A percentile compares a stretch with the other conserved stretches of the same genome.
Conservation (phyloP, 2,888 invertebrate genomes). For the Conchocele bisecta region DNA sequence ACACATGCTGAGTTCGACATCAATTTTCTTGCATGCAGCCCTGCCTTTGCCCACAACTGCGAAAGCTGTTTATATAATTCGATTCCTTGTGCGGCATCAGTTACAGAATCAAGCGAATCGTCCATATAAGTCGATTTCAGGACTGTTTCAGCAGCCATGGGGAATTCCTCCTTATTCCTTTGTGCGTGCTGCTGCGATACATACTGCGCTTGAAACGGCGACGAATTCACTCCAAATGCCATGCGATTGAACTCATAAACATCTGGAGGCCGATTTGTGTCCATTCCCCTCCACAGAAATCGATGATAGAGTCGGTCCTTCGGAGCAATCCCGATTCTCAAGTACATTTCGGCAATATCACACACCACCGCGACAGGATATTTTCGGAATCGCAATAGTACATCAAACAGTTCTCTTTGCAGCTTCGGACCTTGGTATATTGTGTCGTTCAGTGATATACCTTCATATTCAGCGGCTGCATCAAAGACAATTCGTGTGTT, state of each 20-base stretch:
- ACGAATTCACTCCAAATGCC: constrained; percentile 51
- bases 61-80: constrained; percentile 4
- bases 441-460: constrained; percentile 39
- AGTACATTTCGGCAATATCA: constrained; percentile 42
- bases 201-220: constrained; percentile 42
- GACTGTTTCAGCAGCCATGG: constrained; percentile 38
- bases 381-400: constrained; percentile 42
- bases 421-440: constrained; percentile 51
- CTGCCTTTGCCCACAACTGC: constrained; percentile 9
- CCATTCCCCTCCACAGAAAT: constrained; percentile 20
- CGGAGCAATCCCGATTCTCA: constrained; percentile 3
- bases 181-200: constrained; percentile 39
- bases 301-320: constrained; percentile 13
- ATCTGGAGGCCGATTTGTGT: constrained; percentile 15
- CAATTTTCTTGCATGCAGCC: background rate
- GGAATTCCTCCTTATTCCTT: constrained; percentile 8
- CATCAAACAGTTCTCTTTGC: constrained; percentile 43
- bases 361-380: constrained; percentile 34
- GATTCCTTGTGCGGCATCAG: constrained; percentile 1
- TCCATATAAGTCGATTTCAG: constrained; percentile 52
- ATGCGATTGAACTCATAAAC: constrained; percentile 39
- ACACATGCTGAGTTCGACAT: background rate
- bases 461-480: constrained; percentile 30
- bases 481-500: constrained; percentile 50
- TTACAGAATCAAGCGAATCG: constrained; percentile 45